Evolutionary conservation across 2,888 invertebrate genomes (phyloP).

Genomic region (Acanthacorydalis orientalis): DNA sequence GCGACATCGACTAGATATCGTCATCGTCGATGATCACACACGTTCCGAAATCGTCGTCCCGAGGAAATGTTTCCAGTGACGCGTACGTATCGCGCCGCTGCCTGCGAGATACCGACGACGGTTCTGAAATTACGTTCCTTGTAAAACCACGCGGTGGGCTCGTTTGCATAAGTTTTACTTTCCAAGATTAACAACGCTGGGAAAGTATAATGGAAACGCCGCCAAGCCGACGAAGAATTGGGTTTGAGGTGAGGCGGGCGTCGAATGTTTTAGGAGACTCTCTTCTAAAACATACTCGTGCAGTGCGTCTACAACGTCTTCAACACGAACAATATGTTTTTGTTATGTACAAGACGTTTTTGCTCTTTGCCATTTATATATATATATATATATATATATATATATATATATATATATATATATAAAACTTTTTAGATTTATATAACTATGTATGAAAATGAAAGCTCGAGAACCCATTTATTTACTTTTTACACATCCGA

Average conservation of each 20-base stretch:
- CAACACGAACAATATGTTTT: too few species aligned
- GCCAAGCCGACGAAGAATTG: neutral
- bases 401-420: slow-evolving; percentile 2
- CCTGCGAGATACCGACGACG: slow-evolving; percentile 2
- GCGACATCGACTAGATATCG: too few species aligned
- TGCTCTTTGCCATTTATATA: neutral
- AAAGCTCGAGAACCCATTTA: too few species aligned
- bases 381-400: neutral
- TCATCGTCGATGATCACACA: too few species aligned
- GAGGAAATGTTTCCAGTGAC: too few species aligned
- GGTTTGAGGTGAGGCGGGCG: neutral
- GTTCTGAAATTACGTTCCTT: slow-evolving; percentile 24
- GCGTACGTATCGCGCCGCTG: neutral
- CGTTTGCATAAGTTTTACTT: slow-evolving; percentile 31
- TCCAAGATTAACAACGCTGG: slow-evolving; percentile 27
- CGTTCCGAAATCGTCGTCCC: too few species aligned
- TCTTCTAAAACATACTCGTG: too few species aligned
- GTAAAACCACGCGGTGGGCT: slow-evolving; percentile 28
- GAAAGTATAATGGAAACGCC: slow-evolving; percentile 26
- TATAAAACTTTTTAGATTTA: neutral
- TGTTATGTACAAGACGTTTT: neutral
- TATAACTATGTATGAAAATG: neutral
- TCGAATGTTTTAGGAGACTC: too few species aligned
- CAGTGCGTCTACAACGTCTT: too few species aligned
- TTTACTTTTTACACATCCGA: too few species aligned